Base-by-base conservation (phyloP, 2,888 invertebrate species). In the Seira ritae region DNA sequence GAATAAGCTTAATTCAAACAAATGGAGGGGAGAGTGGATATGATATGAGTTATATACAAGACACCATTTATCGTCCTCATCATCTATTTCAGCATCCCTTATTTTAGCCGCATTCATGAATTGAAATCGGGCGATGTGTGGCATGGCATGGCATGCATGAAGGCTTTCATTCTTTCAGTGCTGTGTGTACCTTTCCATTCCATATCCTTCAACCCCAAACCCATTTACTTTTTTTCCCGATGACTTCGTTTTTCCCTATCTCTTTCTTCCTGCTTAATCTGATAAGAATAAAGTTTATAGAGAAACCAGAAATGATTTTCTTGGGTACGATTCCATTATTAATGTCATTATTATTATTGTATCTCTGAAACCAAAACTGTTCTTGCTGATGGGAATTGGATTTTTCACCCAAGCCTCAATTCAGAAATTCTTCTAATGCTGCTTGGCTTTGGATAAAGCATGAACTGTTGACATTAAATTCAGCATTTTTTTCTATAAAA, bases 61-160 rank as follows among this genome's bases (percentile, higher is more conserved):
- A 50, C 50, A 50, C 50, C 50, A 50, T 50, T 50, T 50, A 50
- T 50, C 50, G 50, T 50, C 50, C n/a, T n/a, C n/a, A 50, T 50
- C 50, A 50, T 50, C 50, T 8, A 50, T 50, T n/a, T 50, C 17
- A 50, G 6, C 15, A 50, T 50, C 50, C 50, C 3, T 50, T 15
- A 1, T 15, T 50, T 50, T 50, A 50, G 50, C 50, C 50, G 15
- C 74, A 74, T 77, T 77, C 73, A 82, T 82, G 77, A 77, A 69
- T 77, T 82, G 76, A 69, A 76, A 75, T 76, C 71, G 71, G 70
- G 75, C 62, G 67, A 20, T 80, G 75, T 20, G 60, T 66, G 37
- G 19, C 50, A 50, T n/a, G 50, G n/a, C n/a, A n/a, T 42, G 69
- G 42, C 50, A 50, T n/a, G 50, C 50, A 31, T 31, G 31, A 31